Percentiles rank a stretch among this genome's conserved stretches.
Evolutionary conservation across 2,797 vertebrate genomes (phyloP).

Genomic region (Huso huso): DNA sequence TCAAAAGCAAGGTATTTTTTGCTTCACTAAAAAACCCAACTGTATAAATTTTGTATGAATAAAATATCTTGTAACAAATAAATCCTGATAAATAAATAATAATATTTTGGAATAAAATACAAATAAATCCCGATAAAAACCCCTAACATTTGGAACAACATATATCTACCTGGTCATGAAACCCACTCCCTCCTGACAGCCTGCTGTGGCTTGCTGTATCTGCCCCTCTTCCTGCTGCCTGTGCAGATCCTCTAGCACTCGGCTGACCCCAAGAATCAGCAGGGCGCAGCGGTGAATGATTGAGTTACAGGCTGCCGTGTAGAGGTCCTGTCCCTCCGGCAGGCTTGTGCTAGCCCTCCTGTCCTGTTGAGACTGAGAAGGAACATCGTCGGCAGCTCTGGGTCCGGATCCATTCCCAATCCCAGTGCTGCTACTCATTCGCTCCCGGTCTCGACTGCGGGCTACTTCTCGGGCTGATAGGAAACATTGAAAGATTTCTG

Average conservation of each 20-base stretch:
- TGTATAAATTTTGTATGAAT: too few relatives aligned
- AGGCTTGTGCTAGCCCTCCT: constrained; percentile 72
- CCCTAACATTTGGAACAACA: too few relatives aligned
- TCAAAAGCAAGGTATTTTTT: too few relatives aligned
- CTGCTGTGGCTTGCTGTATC: constrained; percentile 48
- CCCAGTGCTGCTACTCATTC: constrained; percentile 59
- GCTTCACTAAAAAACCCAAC: too few relatives aligned
- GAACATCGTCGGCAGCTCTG: constrained; percentile 68
- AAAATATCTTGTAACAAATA: too few relatives aligned
- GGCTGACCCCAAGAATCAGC: constrained; percentile 83
- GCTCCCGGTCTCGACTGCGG: constrained; percentile 82
- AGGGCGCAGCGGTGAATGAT: constrained; percentile 93
- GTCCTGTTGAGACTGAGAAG: constrained; percentile 67
- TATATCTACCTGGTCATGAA: constrained; percentile 84
- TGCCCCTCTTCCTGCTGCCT: constrained; percentile 70
- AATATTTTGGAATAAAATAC: too few relatives aligned
- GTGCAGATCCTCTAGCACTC: constrained; percentile 69
- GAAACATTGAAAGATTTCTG: constrained; percentile 99
- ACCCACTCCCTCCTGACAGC: constrained; percentile 64
- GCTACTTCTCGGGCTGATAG: constrained; percentile 95
- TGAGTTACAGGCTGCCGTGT: constrained; percentile 90
- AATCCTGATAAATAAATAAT: too few relatives aligned
- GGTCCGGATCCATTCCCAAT: constrained; percentile 47
- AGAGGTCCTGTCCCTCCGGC: constrained; percentile 86
- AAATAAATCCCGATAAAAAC: too few relatives aligned